These are phyloP conservation scores for Drosophila nikananu DNA, from an alignment of 1,140 invertebrate species.

Conservation along the genomic window DNA sequence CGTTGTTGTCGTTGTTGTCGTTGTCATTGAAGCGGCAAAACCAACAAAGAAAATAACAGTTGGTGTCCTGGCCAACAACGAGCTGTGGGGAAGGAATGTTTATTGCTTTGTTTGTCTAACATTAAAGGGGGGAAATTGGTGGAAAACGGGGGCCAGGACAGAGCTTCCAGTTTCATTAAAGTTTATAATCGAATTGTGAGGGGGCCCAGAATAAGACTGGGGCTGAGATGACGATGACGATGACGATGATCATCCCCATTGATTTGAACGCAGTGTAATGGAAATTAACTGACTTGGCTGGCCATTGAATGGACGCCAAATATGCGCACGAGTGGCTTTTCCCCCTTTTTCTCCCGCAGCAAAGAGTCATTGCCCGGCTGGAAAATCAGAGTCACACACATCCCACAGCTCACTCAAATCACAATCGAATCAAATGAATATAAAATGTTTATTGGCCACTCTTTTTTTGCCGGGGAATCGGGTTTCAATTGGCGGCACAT, in stretches of 20 bases:
- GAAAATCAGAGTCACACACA: not conserved
- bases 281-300: constrained; percentile 28
- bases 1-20: not conserved
- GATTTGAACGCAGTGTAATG: constrained; percentile 26
- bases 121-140: constrained; percentile 4
- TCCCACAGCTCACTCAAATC: not conserved
- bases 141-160: not conserved
- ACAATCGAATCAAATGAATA: constrained; percentile 27
- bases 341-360: not conserved
- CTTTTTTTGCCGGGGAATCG: not conserved
- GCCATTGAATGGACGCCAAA: constrained; percentile 4
- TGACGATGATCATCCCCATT: constrained; percentile 1
- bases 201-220: not conserved
- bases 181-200: constrained; percentile 29
- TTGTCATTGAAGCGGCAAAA: constrained; percentile 14
- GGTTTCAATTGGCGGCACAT: constrained; percentile 24
- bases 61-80: constrained; percentile 10
- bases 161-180: constrained; percentile 35
- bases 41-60: constrained; percentile 34
- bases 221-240: not conserved
- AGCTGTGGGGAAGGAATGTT: constrained; percentile 49
- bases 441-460: constrained; percentile 27
- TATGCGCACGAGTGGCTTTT: constrained; percentile 8
- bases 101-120: constrained; percentile 67
- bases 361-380: not conserved